phyloP scores from a whole-genome alignment of 2,797 vertebrate genomes.

The Perodicticus potto region DNA sequence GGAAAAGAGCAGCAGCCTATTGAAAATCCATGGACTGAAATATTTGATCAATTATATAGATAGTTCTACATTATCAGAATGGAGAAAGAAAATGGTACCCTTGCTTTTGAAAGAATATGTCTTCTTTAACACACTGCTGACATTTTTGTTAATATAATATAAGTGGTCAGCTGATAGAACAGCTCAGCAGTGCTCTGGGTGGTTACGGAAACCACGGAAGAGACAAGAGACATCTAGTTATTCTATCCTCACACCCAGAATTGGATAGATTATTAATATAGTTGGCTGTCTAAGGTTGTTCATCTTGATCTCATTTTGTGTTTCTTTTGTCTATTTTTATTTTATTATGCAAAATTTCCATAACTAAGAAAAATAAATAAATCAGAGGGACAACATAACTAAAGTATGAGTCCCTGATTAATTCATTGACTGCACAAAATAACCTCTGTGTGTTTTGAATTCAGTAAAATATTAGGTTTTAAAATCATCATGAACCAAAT shows the following conservation, averaged over 20 bases:
- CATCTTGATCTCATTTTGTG: not conserved
- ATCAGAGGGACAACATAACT: not conserved
- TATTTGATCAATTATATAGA: not conserved
- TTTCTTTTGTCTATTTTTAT: conserved; percentile 38
- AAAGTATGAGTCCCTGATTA: not conserved
- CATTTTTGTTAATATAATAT: not conserved
- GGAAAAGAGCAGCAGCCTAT: not conserved
- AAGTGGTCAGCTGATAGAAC: not conserved
- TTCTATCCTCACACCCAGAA: not conserved
- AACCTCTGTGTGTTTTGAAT: not conserved
- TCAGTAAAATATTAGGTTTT: conserved; percentile 54
- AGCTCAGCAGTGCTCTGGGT: not conserved
- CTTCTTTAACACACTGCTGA: not conserved
- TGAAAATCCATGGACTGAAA: not conserved
- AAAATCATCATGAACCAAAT: conserved; percentile 11
- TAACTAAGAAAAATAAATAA: conserved; percentile 13
- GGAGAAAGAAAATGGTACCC: not conserved
- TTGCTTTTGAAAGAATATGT: not conserved
- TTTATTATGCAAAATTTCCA: conserved; percentile 1
- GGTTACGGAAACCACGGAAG: not conserved
- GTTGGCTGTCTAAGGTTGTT: not conserved
- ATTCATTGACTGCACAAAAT: not conserved
- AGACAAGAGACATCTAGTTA: not conserved
- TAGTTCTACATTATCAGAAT: not conserved
- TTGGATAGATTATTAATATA: not conserved